Evolutionary conservation across 2,113 vertebrate genomes (phyloP), one percentile per base, ranked within the genome.

Genomic region (Leuciscus idus): DNA sequence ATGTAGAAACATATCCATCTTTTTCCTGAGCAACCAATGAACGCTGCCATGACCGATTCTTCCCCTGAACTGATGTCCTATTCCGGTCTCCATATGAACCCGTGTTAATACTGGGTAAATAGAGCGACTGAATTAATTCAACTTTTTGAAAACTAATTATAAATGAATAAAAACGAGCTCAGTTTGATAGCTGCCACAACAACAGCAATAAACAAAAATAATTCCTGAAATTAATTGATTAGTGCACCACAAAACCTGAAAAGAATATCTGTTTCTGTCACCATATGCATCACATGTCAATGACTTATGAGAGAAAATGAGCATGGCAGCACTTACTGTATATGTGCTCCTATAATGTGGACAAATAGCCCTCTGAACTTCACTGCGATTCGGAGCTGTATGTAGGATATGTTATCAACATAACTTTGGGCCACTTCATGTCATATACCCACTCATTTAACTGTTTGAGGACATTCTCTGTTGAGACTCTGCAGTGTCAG

Each of bases 21-120:
- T 19, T 55, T 55, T 55, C 17, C 52, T 55, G 52, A 15, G 48
- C 48, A 50, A 26, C 23, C 59, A 61, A 28, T 64, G 26, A 64
- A 13, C 23, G 23, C 52, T 17, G 13, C 50, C 17, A 64, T n/a
- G 10, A 64, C 12, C 2, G 59, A 89, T 73, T 78, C 86, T 87
- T 28, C 1, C 12, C 5, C 61, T 62, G 11, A 2, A 4, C 61
- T 15, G 12, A 15, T 12, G 12, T 15, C 62, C n/a, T 62, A 12
- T 62, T 26, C 59, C 0, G 1, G 59, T 11, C n/a, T 62, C 10
- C n/a, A n/a, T n/a, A n/a, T 23, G 9, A 62, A 62, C 23, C 23
- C 4, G 9, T 62, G 59, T 26, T 62, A 12, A 62, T 62, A 13
- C n/a, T 5, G n/a, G 61, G n/a, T 62, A 26, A 62, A 62, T 28